Evolutionary conservation across 30 jellyfish, hydroid and myxozoan genomes (phyloP), one percentile per base, ranked within the genome.

Genomic region (Phacellophora camtschatica): DNA sequence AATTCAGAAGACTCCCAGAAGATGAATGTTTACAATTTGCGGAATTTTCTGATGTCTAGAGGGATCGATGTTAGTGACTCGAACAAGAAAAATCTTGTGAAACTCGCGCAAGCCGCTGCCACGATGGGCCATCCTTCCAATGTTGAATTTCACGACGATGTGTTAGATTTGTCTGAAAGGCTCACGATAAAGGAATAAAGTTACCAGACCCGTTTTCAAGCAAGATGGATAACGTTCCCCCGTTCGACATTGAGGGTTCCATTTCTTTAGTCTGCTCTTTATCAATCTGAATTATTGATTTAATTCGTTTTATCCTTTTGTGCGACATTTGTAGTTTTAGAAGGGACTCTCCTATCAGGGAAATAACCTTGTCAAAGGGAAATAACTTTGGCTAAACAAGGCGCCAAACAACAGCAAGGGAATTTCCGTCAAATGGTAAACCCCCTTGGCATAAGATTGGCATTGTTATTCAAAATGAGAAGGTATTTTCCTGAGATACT

Each of bases 71-170:
- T 69, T 30, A 4, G 20, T 3, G 72, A 22, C 32, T 35, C 43
- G 25, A 64, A 33, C 58, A 64, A 30, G 57, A 27, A 30, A 10
- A 43, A 69, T 35, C 69, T 35, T 69, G 69, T 69, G 43, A 13
- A 35, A 16, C 83, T 69, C 18, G 83, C 83, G 5, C 39, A 69
- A 69, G 83, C 74, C 4, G 69, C 83, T 35, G 13, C 72, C 16
- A 11, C 73, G 48, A 35, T 69, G 72, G 83, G 83, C 83, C 74
- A 36, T 16, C 73, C 83, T 19, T 10, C 18, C 23, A 48, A 69
- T 69, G 83, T 35, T 29, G 83, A 69, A 23, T 69, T 4, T 69
- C 83, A 69, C 41, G 74, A 41, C 43, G 83, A 69, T 42, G 72
- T 10, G 43, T 48, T 69, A 27, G 83, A 69, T 69, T 69, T 69